Conservation (phyloP, 2,888 invertebrate genomes). For the Cephalotes varians region DNA sequence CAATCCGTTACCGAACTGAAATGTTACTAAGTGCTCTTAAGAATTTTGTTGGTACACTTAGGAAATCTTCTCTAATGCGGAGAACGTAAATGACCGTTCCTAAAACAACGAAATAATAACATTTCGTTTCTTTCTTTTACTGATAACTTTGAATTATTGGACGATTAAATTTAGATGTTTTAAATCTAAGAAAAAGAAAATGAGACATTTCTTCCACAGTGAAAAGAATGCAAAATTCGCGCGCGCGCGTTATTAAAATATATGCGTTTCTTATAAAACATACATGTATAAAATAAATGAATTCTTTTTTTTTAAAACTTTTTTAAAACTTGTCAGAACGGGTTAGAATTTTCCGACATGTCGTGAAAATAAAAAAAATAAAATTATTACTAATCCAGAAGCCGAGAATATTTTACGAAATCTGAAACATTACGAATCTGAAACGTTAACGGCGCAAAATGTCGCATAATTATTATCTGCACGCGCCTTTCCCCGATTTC, state of each 20-base stretch:
- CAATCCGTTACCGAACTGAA: background rate
- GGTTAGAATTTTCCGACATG: background rate
- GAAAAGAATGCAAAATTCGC: background rate
- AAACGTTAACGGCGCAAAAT: background rate
- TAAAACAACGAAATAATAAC: background rate
- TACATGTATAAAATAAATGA: too few relatives aligned
- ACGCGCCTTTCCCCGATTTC: slow-evolving; percentile 6
- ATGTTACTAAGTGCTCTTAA: slow-evolving; percentile 15
- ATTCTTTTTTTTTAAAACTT: too few relatives aligned
- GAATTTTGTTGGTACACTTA: slow-evolving; percentile 15
- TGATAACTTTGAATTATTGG: background rate
- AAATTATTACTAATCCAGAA: background rate
- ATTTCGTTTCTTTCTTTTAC: background rate
- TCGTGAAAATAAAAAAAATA: background rate
- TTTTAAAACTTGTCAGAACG: background rate
- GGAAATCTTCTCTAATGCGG: background rate
- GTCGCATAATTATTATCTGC: background rate
- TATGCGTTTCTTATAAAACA: too few relatives aligned
- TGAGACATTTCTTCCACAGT: too few relatives aligned
- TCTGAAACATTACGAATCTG: too few relatives aligned
- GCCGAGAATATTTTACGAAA: background rate
- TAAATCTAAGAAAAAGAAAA: background rate
- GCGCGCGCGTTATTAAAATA: background rate
- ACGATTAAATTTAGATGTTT: background rate
- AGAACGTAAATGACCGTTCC: background rate